These are phyloP conservation scores for Aplochiton taeniatus DNA, from an alignment of 2,797 vertebrate genomes.

Conservation along the genomic window DNA sequence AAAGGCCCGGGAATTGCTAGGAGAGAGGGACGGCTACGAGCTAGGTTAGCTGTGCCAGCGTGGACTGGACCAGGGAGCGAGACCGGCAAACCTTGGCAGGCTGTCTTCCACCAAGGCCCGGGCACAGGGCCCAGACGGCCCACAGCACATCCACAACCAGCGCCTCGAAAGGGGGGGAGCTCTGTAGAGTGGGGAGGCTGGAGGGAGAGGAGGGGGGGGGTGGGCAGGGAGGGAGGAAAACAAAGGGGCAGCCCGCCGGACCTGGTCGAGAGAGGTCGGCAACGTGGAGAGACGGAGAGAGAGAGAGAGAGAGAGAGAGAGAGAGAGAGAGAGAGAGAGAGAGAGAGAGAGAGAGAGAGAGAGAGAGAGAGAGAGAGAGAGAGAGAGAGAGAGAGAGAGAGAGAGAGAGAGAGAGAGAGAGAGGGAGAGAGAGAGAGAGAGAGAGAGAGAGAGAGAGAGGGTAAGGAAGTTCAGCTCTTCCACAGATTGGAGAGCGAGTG, in stretches of 20 bases:
- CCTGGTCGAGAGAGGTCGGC: constrained; percentile 78
- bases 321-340: background rate
- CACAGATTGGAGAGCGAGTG: too few species aligned
- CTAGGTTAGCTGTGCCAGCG: constrained; percentile 26
- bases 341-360: background rate
- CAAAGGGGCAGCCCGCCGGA: constrained; percentile 72
- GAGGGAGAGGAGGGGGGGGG: constrained; percentile 73
- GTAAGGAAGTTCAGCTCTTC: too few species aligned
- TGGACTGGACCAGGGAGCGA: constrained; percentile 34
- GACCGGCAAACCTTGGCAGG: constrained; percentile 83
- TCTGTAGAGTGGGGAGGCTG: constrained; percentile 80
- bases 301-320: constrained; percentile 37
- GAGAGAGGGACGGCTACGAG: constrained; percentile 41
- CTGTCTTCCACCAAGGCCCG: constrained; percentile 81
- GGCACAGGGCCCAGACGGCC: constrained; percentile 85
- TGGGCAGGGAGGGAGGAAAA: constrained; percentile 33
- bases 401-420: constrained; percentile 9
- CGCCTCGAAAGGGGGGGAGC: constrained; percentile 83
- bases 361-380: constrained; percentile 46
- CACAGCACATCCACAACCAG: constrained; percentile 82
- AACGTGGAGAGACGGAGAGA: constrained; percentile 40
- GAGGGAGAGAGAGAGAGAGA: too few species aligned
- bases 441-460: too few species aligned
- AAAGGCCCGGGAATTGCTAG: too few species aligned
- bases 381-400: constrained; percentile 24